Percentiles rank a stretch among this genome's conserved stretches.
phyloP scores from a whole-genome alignment of 2,113 vertebrate species.

The Excalfactoria chinensis region DNA sequence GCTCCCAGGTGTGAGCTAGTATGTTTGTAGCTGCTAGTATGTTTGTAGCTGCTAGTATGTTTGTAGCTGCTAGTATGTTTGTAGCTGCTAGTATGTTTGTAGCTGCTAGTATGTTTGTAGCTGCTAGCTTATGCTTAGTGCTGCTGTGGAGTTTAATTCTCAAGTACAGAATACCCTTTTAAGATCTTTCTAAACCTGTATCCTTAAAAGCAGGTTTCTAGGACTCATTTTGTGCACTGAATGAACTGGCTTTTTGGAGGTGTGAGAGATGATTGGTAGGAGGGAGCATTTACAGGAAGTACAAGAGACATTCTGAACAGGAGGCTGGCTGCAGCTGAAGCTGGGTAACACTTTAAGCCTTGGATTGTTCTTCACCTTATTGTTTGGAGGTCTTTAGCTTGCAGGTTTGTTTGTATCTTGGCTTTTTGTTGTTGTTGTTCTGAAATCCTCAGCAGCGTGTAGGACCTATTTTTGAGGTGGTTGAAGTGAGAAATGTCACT shows the following conservation, averaged over 20 bases:
- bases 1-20: neutral
- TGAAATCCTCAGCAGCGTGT: neutral
- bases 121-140: neutral
- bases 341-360: no score
- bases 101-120: neutral
- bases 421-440: neutral
- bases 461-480: neutral
- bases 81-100: neutral
- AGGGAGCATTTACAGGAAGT: neutral
- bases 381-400: neutral
- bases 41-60: neutral
- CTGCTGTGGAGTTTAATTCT: neutral
- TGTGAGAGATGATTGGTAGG: neutral
- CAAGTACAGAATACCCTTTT: neutral
- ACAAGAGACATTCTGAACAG: neutral
- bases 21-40: neutral
- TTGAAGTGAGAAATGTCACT: neutral
- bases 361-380: neutral
- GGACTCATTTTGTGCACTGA: rapidly evolving
- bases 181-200: neutral
- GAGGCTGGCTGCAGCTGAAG: neutral
- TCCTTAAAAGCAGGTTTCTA: neutral
- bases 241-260: neutral
- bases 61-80: neutral
- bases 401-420: neutral